phyloP scores from a whole-genome alignment of 2,797 vertebrate genomes.

The Sorex maritimensis region DNA sequence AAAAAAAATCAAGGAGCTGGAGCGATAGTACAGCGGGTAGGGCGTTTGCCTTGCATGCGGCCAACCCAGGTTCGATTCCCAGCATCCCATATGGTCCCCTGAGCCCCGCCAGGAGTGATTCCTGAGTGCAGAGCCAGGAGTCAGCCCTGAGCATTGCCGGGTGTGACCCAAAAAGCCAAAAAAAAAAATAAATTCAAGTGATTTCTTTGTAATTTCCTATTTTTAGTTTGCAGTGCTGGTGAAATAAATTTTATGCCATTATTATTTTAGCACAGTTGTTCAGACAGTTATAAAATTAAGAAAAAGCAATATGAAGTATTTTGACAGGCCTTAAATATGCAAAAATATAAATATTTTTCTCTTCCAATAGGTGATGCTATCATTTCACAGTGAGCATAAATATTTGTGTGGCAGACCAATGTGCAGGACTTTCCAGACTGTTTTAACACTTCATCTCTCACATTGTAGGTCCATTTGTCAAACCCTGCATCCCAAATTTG shows the following conservation, averaged over 20 bases:
- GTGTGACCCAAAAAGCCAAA: no score
- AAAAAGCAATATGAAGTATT: slow-evolving; percentile 3
- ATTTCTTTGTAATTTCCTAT: slow-evolving; percentile 43
- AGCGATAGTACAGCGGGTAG: no score
- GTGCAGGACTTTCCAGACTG: slow-evolving; percentile 34
- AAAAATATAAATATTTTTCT: slow-evolving; percentile 39
- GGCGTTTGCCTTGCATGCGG: no score
- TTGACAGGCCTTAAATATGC: slow-evolving; percentile 26
- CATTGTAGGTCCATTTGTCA: slow-evolving; percentile 29
- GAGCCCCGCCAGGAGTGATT: no score
- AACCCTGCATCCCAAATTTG: slow-evolving; percentile 61
- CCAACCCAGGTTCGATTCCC: no score
- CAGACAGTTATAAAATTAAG: neutral
- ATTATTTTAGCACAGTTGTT: slow-evolving; percentile 42
- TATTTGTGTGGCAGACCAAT: slow-evolving; percentile 16
- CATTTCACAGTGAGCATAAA: slow-evolving; percentile 17
- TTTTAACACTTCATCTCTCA: neutral
- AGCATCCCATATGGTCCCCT: no score
- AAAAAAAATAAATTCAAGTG: neutral
- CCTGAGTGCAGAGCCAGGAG: no score
- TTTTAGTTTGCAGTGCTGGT: neutral
- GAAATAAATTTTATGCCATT: neutral
- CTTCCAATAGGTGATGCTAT: slow-evolving; percentile 14
- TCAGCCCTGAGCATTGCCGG: no score
- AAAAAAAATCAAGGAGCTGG: neutral